Evolutionary conservation across 2,113 vertebrate genomes (phyloP).

Genomic region (Zootoca vivipara): DNA sequence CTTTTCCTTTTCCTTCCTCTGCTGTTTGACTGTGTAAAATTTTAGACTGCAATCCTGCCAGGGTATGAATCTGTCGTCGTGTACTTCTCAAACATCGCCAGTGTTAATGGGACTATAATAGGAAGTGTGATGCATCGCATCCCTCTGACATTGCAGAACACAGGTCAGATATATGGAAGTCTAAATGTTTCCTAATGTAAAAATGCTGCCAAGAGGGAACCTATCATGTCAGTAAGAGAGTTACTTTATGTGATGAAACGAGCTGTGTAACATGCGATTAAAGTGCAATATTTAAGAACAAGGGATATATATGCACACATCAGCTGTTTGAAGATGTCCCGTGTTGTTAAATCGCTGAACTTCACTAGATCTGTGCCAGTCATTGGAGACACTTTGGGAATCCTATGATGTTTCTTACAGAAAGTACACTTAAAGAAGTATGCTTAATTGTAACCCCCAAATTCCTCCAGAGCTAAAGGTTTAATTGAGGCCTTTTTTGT

Average conservation of each 20-base stretch:
- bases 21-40: too few relatives aligned
- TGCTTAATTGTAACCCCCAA: background rate
- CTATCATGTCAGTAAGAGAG: background rate
- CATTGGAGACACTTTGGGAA: background rate
- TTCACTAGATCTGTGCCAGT: background rate
- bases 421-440: background rate
- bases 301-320: too few relatives aligned
- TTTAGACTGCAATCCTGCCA: too few relatives aligned
- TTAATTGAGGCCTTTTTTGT: background rate
- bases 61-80: too few relatives aligned
- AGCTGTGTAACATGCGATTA: background rate
- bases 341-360: too few relatives aligned
- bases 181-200: background rate
- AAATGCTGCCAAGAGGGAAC: background rate
- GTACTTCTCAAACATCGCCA: too few relatives aligned
- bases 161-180: background rate
- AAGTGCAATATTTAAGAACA: background rate
- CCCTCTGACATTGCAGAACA: too few relatives aligned
- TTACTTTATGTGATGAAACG: background rate
- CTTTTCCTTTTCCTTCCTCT: too few relatives aligned
- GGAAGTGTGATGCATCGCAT: too few relatives aligned
- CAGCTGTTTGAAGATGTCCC: too few relatives aligned
- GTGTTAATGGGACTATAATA: too few relatives aligned
- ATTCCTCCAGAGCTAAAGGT: background rate
- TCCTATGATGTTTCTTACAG: background rate